Conservation (phyloP, 2,888 invertebrate species). For the Notodonta ziczac region DNA sequence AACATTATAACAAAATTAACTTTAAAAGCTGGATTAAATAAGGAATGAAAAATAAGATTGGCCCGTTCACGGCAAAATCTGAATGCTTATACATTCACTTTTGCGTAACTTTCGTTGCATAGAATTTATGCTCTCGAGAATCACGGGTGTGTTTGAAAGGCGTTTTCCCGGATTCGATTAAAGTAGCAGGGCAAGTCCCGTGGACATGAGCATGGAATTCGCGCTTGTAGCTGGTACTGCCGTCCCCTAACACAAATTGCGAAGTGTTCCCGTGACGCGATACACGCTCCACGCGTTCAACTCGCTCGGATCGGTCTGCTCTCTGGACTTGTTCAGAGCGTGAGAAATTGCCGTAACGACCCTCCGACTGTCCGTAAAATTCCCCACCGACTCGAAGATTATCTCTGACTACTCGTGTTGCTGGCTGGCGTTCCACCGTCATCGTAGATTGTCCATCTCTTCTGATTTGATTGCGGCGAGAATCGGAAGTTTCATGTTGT, state of each 20-base stretch:
- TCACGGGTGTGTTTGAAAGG: slow-evolving; percentile 94
- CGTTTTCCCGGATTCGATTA: slow-evolving; percentile 89
- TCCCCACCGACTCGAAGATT: slow-evolving; percentile 89
- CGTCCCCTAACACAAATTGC: slow-evolving; percentile 90
- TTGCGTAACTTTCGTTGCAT: slow-evolving; percentile 87
- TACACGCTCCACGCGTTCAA: slow-evolving; percentile 85
- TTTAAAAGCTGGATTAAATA: slow-evolving; percentile 52
- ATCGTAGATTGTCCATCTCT: slow-evolving; percentile 83
- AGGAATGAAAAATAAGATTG: slow-evolving; percentile 50
- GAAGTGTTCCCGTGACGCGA: slow-evolving; percentile 88
- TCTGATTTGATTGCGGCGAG: slow-evolving; percentile 63
- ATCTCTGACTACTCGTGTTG: slow-evolving; percentile 85
- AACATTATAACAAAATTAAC: slow-evolving; percentile 40
- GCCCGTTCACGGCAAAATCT: slow-evolving; percentile 24
- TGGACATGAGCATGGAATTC: slow-evolving; percentile 89
- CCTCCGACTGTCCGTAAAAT: slow-evolving; percentile 90
- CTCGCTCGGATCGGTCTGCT: slow-evolving; percentile 64
- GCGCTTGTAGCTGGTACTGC: slow-evolving; percentile 88
- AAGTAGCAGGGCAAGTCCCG: slow-evolving; percentile 92
- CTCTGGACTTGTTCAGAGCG: slow-evolving; percentile 75
- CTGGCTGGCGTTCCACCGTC: slow-evolving; percentile 85
- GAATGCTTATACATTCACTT: slow-evolving; percentile 32
- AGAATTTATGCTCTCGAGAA: slow-evolving; percentile 93
- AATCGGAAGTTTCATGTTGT: slow-evolving; percentile 78
- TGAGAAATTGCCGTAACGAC: slow-evolving; percentile 88